Evolutionary conservation across 2,113 vertebrate genomes (phyloP).

Genomic region (Tragulus kanchil): DNA sequence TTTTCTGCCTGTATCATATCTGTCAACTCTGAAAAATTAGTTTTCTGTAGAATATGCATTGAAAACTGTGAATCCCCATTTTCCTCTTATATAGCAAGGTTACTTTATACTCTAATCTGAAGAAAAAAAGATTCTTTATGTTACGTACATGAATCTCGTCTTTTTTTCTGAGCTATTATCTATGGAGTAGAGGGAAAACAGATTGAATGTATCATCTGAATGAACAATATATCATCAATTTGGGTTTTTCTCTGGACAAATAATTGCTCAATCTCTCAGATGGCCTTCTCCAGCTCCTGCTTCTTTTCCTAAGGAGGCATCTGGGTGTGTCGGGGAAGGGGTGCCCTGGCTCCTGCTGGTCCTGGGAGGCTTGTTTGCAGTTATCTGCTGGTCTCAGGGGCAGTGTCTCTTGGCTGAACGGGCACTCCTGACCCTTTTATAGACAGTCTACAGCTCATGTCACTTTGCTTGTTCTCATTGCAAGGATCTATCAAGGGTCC

Average conservation of each 20-base stretch:
- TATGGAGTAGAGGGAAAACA: neutral
- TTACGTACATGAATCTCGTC: neutral
- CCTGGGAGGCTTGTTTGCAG: neutral
- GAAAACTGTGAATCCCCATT: neutral
- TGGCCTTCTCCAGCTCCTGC: neutral
- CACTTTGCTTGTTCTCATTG: neutral
- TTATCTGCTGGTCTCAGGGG: neutral
- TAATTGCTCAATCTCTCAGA: neutral
- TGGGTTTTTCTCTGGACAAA: neutral
- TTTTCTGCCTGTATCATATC: neutral
- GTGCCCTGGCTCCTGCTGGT: neutral
- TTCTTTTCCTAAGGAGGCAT: neutral
- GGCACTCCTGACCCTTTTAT: neutral
- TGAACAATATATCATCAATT: neutral
- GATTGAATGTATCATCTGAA: neutral
- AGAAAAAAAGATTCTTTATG: neutral
- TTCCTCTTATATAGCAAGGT: neutral
- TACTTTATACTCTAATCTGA: neutral
- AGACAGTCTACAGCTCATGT: neutral
- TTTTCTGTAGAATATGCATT: neutral
- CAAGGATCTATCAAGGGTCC: neutral
- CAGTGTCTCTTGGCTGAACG: neutral
- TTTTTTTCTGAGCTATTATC: neutral
- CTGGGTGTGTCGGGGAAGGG: neutral
- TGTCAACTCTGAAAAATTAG: constrained; percentile 21